Base-by-base conservation (phyloP, 2,113 vertebrate genomes). In the Hydrolagus affinis region DNA sequence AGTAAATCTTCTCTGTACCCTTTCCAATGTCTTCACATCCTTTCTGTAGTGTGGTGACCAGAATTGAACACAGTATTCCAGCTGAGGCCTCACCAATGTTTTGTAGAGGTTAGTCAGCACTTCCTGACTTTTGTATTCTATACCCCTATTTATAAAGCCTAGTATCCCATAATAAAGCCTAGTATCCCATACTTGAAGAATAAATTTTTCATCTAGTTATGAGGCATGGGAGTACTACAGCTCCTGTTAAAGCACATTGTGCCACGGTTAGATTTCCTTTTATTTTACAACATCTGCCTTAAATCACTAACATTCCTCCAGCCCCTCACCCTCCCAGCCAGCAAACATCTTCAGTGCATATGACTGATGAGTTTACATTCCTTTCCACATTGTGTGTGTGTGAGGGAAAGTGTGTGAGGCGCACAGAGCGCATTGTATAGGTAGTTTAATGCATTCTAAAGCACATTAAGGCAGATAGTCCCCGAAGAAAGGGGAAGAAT, bases 201-300 rank as follows among this genome's bases (percentile, higher is more conserved):
- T 23, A 23, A 60, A 44, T 44, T 44, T 44, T 3, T 44, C 44
- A 44, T 44, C 44, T 44, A 44, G 6, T 44, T 44, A 44, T 44
- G 44, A 44, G 44, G 6, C 1, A 44, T 44, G 6, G 44, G 44
- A 6, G 44, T 44, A 44, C 6, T 44, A 44, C 21, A 8, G 56
- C 8, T 75, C 73, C 32, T 75, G 8, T 75, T 56, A 17, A 75
- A 44, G 11, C 60, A n/a, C 56, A 60, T 21, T n/a, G 8, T 77
- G 75, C 44, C 74, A 59, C 56, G 44, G 44, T 76, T 19, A 8
- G n/a, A 76, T 57, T 76, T 57, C 4, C 21, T 76, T 76, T 76
- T 76, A 57, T 76, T 76, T 76, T 76, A 76, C 32, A 15, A n/a
- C 17, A 11, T 77, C n/a, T 59, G 75, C 21, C 60, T 57, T 77